Base-by-base conservation (phyloP, 2,113 vertebrate species). In the Boulengeromyrus knoepffleri region DNA sequence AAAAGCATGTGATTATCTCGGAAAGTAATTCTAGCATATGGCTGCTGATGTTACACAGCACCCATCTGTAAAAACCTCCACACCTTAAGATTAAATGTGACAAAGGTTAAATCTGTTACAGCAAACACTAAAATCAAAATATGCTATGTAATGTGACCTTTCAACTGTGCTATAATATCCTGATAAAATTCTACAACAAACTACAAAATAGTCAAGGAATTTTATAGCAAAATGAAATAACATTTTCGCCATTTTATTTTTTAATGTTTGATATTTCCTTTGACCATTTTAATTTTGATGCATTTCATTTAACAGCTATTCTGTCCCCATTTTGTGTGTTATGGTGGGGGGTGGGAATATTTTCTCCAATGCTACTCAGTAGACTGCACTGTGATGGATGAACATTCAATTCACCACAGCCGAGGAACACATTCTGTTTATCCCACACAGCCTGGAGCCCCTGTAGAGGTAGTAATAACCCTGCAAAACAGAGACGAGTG, bases 401-500 rank as follows among this genome's bases (percentile, higher is more conserved):
- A n/a, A 31, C 46, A 15, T 36, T 93, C 92, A 98, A 91, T 95
- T 93, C 91, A 98, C 93, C 36, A 97, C 93, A 5, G 97, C 97
- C 0, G 97, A 97, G 84, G 97, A 97, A 93, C 97, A 96, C 97
- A 98, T 97, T 89, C 91, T 93, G 92, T 98, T 97, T 93, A 98
- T 97, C 9, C 97, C 97, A 87, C 97, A 98, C 24, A 97, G 95
- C 24, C 94, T 95, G 7, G 95, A 96, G 1, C 97, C 97, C 1
- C 96, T 97, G 91, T 97, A 95, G 24, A 98, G 93, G 93, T 98
- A 97, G 92, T 98, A 98, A 93, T 98, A 98, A 80, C 97, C 97
- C 97, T 98, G 94, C 10, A 62, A 66, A 86, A 92, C 17, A 88
- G 24, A 36, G 5, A 89, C 1, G 46, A 85, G 9, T n/a, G 21